Percentiles rank a stretch among this genome's conserved stretches.
Evolutionary conservation across 2,888 invertebrate species (phyloP).

Genomic region (Polyommatus iphigenia): DNA sequence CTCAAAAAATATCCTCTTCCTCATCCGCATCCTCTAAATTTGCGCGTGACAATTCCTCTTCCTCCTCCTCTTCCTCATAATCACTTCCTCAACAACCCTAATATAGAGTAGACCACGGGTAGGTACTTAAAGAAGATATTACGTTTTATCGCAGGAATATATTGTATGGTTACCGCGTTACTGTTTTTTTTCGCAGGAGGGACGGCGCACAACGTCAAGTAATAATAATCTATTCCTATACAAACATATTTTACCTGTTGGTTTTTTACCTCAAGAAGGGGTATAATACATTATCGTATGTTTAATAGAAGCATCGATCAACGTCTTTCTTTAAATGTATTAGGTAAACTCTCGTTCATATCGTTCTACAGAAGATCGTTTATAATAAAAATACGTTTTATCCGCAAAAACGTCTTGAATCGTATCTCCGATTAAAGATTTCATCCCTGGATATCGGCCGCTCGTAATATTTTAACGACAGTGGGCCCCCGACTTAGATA

Average conservation of each 20-base stretch:
- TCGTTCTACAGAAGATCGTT: conserved; percentile 14
- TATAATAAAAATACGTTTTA: conserved; percentile 28
- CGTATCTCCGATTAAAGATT: conserved; percentile 72
- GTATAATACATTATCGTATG: conserved; percentile 15
- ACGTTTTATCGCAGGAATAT: too few species aligned
- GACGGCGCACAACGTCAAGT: too few species aligned
- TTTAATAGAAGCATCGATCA: conserved; percentile 22
- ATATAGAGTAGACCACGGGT: too few species aligned
- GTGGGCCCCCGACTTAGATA: conserved; percentile 59
- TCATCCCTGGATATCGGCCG: conserved; percentile 72
- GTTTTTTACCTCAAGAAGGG: conserved; percentile 5
- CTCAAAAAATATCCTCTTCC: too few species aligned
- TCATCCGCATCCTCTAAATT: too few species aligned
- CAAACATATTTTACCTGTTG: neutral
- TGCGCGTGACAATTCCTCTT: too few species aligned
- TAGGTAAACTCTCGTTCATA: neutral
- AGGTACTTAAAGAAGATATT: too few species aligned
- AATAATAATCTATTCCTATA: neutral
- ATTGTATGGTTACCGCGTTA: too few species aligned
- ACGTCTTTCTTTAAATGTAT: conserved; percentile 20
- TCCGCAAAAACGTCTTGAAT: conserved; percentile 42
- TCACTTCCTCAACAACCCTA: too few species aligned
- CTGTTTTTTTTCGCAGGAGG: too few species aligned
- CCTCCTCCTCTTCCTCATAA: too few species aligned
- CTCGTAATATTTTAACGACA: conserved; percentile 77